A percentile compares a stretch with the other conserved stretches of the same genome.
Evolutionary conservation across 2,113 vertebrate genomes (phyloP).

Genomic region (Lycaon pictus): DNA sequence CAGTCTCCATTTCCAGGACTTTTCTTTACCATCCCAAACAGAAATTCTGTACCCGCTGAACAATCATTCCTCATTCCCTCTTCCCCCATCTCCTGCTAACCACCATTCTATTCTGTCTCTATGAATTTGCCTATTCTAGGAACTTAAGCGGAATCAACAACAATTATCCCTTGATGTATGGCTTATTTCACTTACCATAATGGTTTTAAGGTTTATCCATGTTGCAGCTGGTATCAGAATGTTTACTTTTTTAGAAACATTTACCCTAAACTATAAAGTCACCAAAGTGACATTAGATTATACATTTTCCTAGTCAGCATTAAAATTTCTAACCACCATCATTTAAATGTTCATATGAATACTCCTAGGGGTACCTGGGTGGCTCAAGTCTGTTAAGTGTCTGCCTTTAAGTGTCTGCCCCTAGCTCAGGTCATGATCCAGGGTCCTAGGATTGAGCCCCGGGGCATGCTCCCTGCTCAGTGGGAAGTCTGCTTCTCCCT

Average conservation of each 20-base stretch:
- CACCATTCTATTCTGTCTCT: background rate
- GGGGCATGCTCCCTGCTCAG: no score
- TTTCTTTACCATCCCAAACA: background rate
- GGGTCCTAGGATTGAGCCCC: no score
- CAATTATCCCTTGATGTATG: background rate
- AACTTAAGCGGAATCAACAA: background rate
- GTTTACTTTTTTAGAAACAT: background rate
- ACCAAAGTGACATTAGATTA: background rate
- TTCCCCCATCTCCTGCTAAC: background rate
- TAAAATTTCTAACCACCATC: constrained; percentile 23
- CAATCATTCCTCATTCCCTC: background rate
- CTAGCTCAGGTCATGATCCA: no score
- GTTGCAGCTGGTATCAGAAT: background rate
- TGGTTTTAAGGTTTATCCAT: background rate
- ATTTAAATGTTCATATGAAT: constrained; percentile 13
- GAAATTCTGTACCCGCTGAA: background rate
- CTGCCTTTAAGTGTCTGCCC: no score
- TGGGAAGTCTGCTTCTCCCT: no score
- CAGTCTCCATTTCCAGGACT: background rate
- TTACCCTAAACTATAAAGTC: constrained; percentile 14
- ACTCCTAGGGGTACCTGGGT: background rate
- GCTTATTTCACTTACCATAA: background rate
- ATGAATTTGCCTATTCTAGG: background rate
- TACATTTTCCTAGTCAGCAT: background rate
- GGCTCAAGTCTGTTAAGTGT: no score